Conservation (phyloP, 2,797 vertebrate genomes). For the Saxicola maurus region DNA sequence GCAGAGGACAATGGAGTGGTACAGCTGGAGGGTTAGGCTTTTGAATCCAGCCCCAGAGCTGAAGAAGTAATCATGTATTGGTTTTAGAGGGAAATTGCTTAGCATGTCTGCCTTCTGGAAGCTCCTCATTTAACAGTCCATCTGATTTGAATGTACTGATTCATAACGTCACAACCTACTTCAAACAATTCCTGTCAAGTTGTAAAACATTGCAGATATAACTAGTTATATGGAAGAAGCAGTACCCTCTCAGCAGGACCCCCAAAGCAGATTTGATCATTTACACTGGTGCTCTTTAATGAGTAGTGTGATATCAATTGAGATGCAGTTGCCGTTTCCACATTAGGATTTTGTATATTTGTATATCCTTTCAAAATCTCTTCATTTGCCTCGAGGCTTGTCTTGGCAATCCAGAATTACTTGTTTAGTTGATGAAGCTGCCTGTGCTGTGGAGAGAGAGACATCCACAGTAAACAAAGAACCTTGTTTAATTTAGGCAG, state of each 20-base stretch:
- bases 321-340: background rate
- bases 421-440: background rate
- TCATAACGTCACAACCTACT: background rate
- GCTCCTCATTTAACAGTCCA: background rate
- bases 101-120: background rate
- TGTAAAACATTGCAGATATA: background rate
- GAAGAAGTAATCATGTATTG: background rate
- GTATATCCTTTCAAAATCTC: background rate
- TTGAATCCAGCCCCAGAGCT: background rate
- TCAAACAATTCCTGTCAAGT: background rate
- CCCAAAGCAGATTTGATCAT: background rate
- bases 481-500: background rate
- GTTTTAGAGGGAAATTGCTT: background rate
- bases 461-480: background rate
- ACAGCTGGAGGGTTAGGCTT: background rate
- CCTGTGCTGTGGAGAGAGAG: background rate
- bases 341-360: background rate
- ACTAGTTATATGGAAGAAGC: background rate
- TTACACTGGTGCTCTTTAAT: background rate
- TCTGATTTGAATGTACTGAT: background rate
- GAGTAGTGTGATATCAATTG: background rate
- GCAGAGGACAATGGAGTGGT: background rate
- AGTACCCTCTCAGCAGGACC: background rate
- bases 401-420: background rate
- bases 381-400: background rate